Evolutionary conservation across 2,888 invertebrate species (phyloP), one percentile per base, ranked within the genome.

Genomic region (Thymelicus sylvestris): DNA sequence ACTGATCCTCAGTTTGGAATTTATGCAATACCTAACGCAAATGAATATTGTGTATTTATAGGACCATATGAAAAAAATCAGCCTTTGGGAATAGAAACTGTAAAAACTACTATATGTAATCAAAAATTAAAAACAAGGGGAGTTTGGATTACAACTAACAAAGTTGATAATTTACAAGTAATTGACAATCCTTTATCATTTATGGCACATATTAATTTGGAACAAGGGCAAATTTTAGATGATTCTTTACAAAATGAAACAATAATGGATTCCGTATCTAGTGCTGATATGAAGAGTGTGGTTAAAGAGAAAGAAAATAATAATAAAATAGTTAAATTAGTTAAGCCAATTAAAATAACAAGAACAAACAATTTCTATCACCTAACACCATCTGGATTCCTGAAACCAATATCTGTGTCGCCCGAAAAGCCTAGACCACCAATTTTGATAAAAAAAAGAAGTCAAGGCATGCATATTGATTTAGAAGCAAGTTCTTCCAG

Each of bases 21-120:
- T 75, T 93, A 93, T 78, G 93, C 92, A 24, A 86, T 90, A 75
- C 91, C 93, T 2, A 84, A 85, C 76, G 74, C 79, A 41, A 82
- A 80, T 64, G 83, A 89, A 75, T 80, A 82, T 75, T 87, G 87
- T 76, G 90, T 91, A 31, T 90, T 91, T 81, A 83, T 93, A 67
- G 93, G 93, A 6, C 93, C 93, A 1, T 93, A 92, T 77, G 91
- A 91, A 78, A 78, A 82, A 74, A 74, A 87, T 65, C 92, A 93
- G 75, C 72, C 81, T 15, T 82, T 93, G 62, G 93, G 92, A 15
- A 86, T 93, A 77, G 89, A 92, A 79, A 88, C 87, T n/a, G 75
- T 92, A 47, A 92, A 88, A 78, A 80, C 79, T 31, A 68, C 77
- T 41, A 70, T 73, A 60, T 72, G 79, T n/a, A 60, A 74, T 7